phyloP scores from a whole-genome alignment of 92 coral and sea anemone species.

The Micromussa lordhowensis region DNA sequence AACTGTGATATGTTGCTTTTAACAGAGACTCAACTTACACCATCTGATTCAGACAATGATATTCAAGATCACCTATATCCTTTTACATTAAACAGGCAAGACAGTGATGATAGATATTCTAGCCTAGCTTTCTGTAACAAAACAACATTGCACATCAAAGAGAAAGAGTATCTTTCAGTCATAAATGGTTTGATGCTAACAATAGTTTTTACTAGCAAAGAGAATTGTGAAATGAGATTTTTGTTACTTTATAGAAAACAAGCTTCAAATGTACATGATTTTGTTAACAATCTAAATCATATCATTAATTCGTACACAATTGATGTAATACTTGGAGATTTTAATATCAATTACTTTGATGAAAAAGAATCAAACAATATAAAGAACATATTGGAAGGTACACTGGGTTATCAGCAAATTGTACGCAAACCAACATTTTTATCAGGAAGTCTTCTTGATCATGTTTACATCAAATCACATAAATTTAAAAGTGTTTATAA shows the following conservation, averaged over 20 bases:
- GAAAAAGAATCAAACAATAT: neutral
- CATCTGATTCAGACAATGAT: slow-evolving; percentile 24
- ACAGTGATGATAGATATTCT: slow-evolving; percentile 37
- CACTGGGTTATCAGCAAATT: neutral
- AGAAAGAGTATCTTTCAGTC: neutral
- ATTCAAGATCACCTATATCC: neutral
- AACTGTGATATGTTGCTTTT: slow-evolving; percentile 59
- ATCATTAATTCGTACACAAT: neutral
- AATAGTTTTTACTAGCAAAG: no score
- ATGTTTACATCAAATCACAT: neutral
- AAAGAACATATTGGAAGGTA: neutral
- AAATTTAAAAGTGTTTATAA: no score
- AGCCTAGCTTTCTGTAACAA: slow-evolving; percentile 43
- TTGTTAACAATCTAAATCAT: neutral
- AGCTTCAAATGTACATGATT: neutral
- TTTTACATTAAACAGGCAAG: slow-evolving; percentile 37
- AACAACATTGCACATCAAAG: neutral
- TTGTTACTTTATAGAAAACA: slow-evolving; percentile 38
- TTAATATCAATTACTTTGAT: slow-evolving; percentile 29
- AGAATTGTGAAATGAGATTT: neutral
- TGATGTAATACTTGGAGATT: slow-evolving; percentile 19
- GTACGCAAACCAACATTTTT: neutral
- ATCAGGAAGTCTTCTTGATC: neutral
- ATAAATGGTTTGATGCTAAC: neutral
- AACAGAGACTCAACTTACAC: slow-evolving; percentile 70